Conservation (phyloP, 2,113 vertebrate genomes). For the Eretmodus cyanostictus region DNA sequence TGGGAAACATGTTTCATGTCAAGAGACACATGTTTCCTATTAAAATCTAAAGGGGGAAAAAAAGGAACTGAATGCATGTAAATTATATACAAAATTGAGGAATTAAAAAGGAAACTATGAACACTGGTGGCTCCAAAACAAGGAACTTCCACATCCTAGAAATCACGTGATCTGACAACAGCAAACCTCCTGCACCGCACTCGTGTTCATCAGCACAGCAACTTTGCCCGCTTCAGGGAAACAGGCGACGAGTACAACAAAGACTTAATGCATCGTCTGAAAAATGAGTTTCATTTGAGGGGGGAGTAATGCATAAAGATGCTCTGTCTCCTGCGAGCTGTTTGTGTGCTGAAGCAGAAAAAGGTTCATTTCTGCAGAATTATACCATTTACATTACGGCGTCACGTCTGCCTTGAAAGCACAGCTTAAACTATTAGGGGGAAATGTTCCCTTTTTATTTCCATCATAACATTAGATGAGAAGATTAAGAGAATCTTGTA, state of each 20-base stretch:
- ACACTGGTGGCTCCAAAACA: not conserved
- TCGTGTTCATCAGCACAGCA: not conserved
- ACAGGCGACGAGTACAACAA: not conserved
- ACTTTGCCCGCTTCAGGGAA: not conserved
- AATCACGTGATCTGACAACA: not conserved
- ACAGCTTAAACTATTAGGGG: not conserved
- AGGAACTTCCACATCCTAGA: not conserved
- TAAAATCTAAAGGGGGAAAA: rapidly evolving
- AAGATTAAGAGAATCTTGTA: not conserved
- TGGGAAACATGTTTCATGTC: not conserved
- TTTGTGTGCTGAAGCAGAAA: not conserved
- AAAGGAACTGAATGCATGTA: not conserved
- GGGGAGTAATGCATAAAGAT: not conserved
- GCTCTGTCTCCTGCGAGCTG: not conserved
- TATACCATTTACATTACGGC: not conserved
- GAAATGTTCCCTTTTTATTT: not conserved
- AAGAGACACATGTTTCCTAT: not conserved
- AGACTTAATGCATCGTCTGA: not conserved
- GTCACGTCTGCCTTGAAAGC: not conserved
- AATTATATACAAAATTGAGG: not conserved
- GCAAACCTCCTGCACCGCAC: not conserved
- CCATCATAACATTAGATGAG: not conserved
- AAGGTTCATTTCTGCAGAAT: not conserved
- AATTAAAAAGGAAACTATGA: not conserved
- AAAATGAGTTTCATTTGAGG: not conserved